A percentile compares a stretch with the other conserved stretches of the same genome.
Evolutionary conservation across 2,888 invertebrate species (phyloP).

Genomic region (Crioceris asparagi): DNA sequence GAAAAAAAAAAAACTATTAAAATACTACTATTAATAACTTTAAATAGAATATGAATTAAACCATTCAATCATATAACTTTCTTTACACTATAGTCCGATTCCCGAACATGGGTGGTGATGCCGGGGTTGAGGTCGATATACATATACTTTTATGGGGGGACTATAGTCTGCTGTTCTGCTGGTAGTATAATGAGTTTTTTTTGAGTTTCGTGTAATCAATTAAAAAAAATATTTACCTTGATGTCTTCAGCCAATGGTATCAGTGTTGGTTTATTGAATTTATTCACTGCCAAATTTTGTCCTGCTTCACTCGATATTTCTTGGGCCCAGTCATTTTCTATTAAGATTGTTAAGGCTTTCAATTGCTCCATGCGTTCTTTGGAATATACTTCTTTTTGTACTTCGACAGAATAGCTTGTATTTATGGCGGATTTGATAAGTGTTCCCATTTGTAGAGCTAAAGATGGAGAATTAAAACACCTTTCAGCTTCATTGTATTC

Average conservation of each 20-base stretch:
- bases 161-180: too few relatives aligned
- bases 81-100: too few relatives aligned
- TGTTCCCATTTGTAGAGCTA: conserved; percentile 14
- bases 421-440: conserved; percentile 10
- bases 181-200: too few relatives aligned
- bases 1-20: neutral
- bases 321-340: conserved; percentile 6
- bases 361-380: neutral
- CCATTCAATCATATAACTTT: too few relatives aligned
- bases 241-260: neutral
- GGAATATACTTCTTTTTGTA: conserved; percentile 2
- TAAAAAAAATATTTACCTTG: neutral
- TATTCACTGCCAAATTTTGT: neutral
- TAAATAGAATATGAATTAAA: neutral
- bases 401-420: conserved; percentile 5
- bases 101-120: too few relatives aligned
- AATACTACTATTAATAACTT: too few relatives aligned
- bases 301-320: conserved; percentile 6
- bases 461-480: conserved; percentile 9
- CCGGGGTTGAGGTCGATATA: too few relatives aligned
- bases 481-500: conserved; percentile 3
- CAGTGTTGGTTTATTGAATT: neutral
- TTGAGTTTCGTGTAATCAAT: neutral
- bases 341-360: neutral
- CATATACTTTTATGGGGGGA: too few relatives aligned